phyloP scores from a whole-genome alignment of 2,888 invertebrate species.

The Torymus aiolomorphi region DNA sequence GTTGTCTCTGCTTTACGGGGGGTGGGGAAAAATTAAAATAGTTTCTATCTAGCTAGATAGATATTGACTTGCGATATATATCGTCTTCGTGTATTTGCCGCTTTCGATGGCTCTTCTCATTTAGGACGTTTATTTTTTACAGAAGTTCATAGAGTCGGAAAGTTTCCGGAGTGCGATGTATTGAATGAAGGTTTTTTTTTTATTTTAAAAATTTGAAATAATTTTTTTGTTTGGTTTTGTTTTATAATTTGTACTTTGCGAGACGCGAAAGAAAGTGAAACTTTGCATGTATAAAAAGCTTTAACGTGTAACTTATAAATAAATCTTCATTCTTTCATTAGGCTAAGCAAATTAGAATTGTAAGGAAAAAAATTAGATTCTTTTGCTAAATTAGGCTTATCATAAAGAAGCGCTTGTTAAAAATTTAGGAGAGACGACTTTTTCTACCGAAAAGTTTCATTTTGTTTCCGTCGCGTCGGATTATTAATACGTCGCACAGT shows the following conservation, averaged over 20 bases:
- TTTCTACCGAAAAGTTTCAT: constrained; percentile 66
- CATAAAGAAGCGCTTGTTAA: constrained; percentile 10
- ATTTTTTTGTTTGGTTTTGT: background rate
- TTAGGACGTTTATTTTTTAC: constrained; percentile 3
- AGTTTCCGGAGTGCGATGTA: no score
- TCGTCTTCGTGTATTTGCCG: constrained; percentile 16
- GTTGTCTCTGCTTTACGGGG: background rate
- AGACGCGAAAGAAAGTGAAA: background rate
- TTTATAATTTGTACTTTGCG: constrained; percentile 10
- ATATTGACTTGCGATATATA: constrained; percentile 17
- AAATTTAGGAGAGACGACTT: constrained; percentile 64
- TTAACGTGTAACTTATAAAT: constrained; percentile 14
- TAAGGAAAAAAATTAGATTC: constrained; percentile 14
- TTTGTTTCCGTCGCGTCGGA: constrained; percentile 1
- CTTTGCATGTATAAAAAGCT: constrained; percentile 5
- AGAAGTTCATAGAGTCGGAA: no score
- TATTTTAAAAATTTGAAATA: no score
- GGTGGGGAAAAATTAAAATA: background rate
- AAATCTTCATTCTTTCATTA: constrained; percentile 23
- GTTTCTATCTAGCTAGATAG: constrained; percentile 22
- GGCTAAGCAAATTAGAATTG: constrained; percentile 22
- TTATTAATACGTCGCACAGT: no score
- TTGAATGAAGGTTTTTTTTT: no score
- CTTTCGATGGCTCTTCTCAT: constrained; percentile 9
- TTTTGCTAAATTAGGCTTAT: constrained; percentile 14